Evolutionary conservation across 1,140 invertebrate species (phyloP).

Genomic region (Nasonia longicornis): DNA sequence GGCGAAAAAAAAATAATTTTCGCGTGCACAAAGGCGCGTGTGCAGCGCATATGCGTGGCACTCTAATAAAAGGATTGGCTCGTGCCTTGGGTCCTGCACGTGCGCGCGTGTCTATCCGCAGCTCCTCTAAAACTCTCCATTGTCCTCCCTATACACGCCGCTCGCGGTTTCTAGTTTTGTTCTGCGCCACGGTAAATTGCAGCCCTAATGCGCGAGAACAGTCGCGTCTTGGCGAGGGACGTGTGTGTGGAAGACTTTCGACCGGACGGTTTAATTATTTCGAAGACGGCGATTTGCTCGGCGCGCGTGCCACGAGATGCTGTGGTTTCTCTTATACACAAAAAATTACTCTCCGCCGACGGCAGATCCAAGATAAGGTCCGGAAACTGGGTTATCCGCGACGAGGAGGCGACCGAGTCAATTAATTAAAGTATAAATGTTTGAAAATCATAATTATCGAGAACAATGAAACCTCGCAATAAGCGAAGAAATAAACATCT

Average conservation of each 20-base stretch:
- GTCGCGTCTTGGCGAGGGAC: too few relatives aligned
- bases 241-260: too few relatives aligned
- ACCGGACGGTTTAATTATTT: too few relatives aligned
- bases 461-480: background rate
- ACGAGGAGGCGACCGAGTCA: too few relatives aligned
- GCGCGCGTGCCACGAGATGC: too few relatives aligned
- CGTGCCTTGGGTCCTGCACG: constrained; percentile 8
- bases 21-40: constrained; percentile 3
- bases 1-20: background rate
- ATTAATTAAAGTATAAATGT: constrained; percentile 11
- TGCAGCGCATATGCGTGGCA: constrained; percentile 15
- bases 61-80: constrained; percentile 31
- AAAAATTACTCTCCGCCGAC: too few relatives aligned
- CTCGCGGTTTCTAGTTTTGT: constrained; percentile 13
- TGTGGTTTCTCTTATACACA: too few relatives aligned
- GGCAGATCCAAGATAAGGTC: too few relatives aligned
- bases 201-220: background rate
- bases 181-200: background rate
- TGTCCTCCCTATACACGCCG: background rate
- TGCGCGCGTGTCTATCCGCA: background rate
- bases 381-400: background rate
- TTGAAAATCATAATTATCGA: constrained; percentile 9
- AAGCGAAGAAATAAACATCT: constrained; percentile 13
- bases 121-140: background rate
- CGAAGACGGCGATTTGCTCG: too few relatives aligned